Percentiles rank a stretch among this genome's conserved stretches.
Conservation (phyloP, 2,888 invertebrate genomes). For the Ernsta delagoae region DNA sequence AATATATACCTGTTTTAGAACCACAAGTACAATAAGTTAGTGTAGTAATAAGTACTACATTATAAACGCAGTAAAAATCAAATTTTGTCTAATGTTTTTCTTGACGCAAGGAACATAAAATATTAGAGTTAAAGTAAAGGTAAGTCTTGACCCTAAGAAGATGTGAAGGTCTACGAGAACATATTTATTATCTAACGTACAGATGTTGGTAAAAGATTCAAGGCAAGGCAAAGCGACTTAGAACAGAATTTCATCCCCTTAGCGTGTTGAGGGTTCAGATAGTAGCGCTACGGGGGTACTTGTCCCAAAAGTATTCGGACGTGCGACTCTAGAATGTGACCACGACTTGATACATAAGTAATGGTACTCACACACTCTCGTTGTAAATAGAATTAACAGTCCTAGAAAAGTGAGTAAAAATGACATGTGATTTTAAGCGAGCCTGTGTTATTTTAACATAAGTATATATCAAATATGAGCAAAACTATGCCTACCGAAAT, state of each 20-base stretch:
- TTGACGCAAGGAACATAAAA: too few species aligned
- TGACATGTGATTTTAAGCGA: neutral
- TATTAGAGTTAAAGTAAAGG: too few species aligned
- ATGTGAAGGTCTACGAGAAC: neutral
- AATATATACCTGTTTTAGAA: too few species aligned
- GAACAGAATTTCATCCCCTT: neutral
- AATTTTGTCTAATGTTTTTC: too few species aligned
- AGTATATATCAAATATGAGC: too few species aligned
- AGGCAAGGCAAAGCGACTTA: neutral
- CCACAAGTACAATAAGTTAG: too few species aligned
- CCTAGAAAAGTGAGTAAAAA: neutral
- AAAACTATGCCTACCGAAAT: too few species aligned
- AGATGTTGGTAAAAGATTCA: neutral
- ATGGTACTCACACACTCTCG: neutral
- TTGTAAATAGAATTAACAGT: neutral
- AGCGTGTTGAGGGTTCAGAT: neutral
- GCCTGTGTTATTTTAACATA: neutral
- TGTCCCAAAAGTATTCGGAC: neutral
- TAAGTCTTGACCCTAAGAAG: too few species aligned
- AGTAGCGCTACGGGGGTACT: constrained; percentile 1
- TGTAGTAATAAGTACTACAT: too few species aligned
- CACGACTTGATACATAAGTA: neutral
- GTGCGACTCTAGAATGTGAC: neutral
- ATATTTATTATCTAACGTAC: neutral
- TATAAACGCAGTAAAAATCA: too few species aligned